Base-by-base conservation (phyloP, 2,888 invertebrate genomes). In the Caenorhabditis zanzibari region DNA sequence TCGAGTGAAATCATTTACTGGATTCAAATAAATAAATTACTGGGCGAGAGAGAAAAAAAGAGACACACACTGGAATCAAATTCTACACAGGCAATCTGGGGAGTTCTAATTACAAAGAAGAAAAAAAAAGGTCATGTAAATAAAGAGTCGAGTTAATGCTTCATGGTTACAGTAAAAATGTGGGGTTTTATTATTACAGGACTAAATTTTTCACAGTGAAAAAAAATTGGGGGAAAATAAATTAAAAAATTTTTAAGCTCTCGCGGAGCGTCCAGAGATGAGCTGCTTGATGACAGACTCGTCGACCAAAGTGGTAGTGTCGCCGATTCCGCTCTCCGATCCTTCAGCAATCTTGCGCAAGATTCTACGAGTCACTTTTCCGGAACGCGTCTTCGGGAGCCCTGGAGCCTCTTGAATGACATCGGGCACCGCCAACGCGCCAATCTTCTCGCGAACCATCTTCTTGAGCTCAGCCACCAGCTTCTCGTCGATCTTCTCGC, bases 291-390 rank as follows among this genome's bases (percentile, higher is more conserved):
- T 91, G 81, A 91, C 90, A 38, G 84, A 84, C 59, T 88, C 88
- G 75, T 99, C 98, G 35, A 97, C 97, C 88, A 99, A 94, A 0
- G 98, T 98, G 59, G 97, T 96, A 1, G 95, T 95, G 93, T 99
- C 98, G 4, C 99, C 99, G 52, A 98, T 95, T 88, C 97, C 95
- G 71, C 79, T 77, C 61, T 93, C 94, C 92, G 98, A 97, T 49
- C 96, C 96, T 2, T 95, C 93, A 0, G 98, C 98, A 16, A 99
- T 95, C 93, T 98, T 97, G 85, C 97, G 95, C 83, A 99, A 94
- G 80, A 99, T 96, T 86, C 99, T 95, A 82, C 99, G 95, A 96
- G 99, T 98, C 83, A 99, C 98, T 94, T 99, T 99, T 1, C 99
- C 99, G 0, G 98, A 98, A 47, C 92, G 89, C 0, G 92, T 92